Base-by-base conservation (phyloP, 2,888 invertebrate genomes). In the Sylvicola cinctus region DNA sequence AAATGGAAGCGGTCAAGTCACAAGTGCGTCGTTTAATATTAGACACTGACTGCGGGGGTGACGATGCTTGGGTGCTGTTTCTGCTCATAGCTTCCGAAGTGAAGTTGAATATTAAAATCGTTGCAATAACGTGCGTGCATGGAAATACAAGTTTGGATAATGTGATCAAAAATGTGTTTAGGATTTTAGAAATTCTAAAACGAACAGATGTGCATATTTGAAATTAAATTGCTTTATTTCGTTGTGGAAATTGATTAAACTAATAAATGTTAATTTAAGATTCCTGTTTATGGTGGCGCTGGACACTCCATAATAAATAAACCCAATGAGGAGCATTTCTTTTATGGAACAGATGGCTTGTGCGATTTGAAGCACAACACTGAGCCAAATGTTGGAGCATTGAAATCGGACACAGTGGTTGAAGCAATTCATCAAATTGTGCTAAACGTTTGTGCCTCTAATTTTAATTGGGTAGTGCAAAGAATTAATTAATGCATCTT, bases 141-240 rank as follows among this genome's bases (percentile, higher is more conserved):
- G 85, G 85, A 2, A 85, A 84, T 47, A 75, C 78, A 0, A 54
- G 52, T 2, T 59, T 80, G 33, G 66, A 74, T 10, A 69, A 79
- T 48, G 78, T 74, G 1, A 64, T 65, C 17, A 55, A 54, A 13
- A 84, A 85, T 49, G 74, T 78, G 16, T 65, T 75, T 30, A 64
- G 73, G 42, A 68, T 76, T 35, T 52, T 84, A 10, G 60, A 66
- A 43, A 56, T 66, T 6, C 67, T 66, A 10, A 55, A 62, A 14
- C 58, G 68, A 39, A 58, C 62, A 41, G 70, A 76, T 47, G 77
- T 76, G 51, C 66, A 20, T 29, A 33, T 34, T 16, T 23, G 7
- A 35, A 29, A 27, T 35, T 37, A 13, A 28, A 20, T 27, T 16
- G n/a, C n/a, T 20, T 20, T 8, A 8, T 20, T 4, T 20, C 20